Conservation (phyloP, 2,888 invertebrate genomes). For the Tribolium freemani region DNA sequence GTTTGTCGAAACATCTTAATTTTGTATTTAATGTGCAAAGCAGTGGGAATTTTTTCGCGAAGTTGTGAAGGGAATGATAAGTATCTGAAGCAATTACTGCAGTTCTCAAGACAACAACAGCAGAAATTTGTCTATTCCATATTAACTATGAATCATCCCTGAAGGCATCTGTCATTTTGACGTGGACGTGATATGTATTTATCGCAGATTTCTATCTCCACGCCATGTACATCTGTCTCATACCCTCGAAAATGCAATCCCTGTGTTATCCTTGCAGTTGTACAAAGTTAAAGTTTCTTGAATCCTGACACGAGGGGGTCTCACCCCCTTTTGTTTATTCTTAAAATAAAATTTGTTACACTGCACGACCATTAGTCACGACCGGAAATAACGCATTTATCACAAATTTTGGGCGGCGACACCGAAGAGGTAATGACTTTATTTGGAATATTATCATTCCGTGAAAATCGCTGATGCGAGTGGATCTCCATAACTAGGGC, state of each 20-base stretch:
- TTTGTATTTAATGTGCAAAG: too few species aligned
- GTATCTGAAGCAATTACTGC: conserved; percentile 25
- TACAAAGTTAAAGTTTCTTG: conserved; percentile 31
- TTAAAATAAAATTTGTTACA: conserved; percentile 29
- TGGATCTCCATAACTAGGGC: conserved; percentile 8
- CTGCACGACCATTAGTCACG: conserved; percentile 26
- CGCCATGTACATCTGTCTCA: conserved; percentile 45
- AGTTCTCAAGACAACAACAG: conserved; percentile 22
- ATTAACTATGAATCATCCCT: conserved; percentile 52
- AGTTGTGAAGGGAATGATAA: neutral
- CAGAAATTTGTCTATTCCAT: conserved; percentile 47
- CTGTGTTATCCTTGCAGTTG: conserved; percentile 22
- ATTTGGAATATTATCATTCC: conserved; percentile 26
- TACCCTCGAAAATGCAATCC: conserved; percentile 34
- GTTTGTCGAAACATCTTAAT: too few species aligned
- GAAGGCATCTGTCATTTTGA: conserved; percentile 52
- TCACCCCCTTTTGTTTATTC: conserved; percentile 29
- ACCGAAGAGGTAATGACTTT: conserved; percentile 15
- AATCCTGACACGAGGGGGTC: conserved; percentile 19
- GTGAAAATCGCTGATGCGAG: conserved; percentile 10
- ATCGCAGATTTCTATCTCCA: conserved; percentile 49
- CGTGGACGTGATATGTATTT: conserved; percentile 50
- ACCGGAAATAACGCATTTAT: conserved; percentile 39
- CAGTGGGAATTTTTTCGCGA: neutral
- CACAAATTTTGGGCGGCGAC: conserved; percentile 14